Percentiles rank a stretch among this genome's conserved stretches.
phyloP scores from a whole-genome alignment of 2,797 vertebrate species.

The Acanthopagrus latus region DNA sequence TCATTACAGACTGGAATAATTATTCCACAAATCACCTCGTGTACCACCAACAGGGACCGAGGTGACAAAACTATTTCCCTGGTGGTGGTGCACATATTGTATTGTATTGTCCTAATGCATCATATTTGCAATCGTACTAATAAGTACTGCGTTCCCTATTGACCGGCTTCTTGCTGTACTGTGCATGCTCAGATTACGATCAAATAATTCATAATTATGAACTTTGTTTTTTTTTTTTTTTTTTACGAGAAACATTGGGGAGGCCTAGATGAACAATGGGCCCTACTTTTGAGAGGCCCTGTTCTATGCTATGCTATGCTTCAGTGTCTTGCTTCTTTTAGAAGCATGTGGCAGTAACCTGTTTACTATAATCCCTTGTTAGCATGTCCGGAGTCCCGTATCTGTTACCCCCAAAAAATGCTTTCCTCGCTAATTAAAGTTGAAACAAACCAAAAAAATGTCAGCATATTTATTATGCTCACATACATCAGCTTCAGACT shows the following conservation, averaged over 20 bases:
- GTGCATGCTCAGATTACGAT: no score
- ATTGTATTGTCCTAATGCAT: no score
- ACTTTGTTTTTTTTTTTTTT: no score
- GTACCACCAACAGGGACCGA: neutral
- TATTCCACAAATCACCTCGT: constrained; percentile 43
- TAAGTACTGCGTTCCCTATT: no score
- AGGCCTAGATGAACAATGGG: no score
- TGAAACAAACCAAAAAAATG: constrained; percentile 3
- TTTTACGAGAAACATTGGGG: no score
- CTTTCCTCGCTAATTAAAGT: constrained; percentile 5
- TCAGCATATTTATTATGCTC: constrained; percentile 11
- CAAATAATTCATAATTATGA: no score
- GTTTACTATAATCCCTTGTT: constrained; percentile 26
- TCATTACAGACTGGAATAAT: constrained; percentile 54
- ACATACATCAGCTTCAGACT: constrained; percentile 3
- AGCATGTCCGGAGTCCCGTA: constrained; percentile 15
- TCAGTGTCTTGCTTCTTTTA: neutral
- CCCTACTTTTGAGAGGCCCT: neutral
- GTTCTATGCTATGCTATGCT: neutral
- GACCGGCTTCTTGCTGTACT: no score
- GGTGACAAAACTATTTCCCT: no score
- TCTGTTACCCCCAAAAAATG: neutral
- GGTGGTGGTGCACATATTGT: no score
- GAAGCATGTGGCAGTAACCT: constrained; percentile 25
- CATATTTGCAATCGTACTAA: no score